Percentiles rank a stretch among this genome's conserved stretches.
Evolutionary conservation across 2,113 vertebrate species (phyloP).

Genomic region (Heterocephalus glaber): DNA sequence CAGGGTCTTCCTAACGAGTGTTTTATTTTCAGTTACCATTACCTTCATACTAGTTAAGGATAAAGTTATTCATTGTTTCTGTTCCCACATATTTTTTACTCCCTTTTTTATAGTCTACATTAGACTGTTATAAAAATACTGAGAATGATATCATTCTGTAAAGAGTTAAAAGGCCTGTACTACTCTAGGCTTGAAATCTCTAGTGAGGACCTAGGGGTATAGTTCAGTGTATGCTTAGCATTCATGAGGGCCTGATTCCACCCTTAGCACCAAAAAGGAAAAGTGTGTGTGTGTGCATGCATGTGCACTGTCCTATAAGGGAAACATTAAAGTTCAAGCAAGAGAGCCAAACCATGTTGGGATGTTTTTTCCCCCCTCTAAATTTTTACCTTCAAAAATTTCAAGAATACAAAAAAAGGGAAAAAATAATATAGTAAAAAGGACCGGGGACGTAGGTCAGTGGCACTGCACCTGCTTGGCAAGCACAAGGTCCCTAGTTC

Average conservation of each 20-base stretch:
- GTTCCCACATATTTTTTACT: neutral
- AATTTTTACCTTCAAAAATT: neutral
- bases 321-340: neutral
- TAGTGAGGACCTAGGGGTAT: neutral
- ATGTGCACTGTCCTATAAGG: neutral
- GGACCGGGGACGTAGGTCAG: too few relatives aligned
- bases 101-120: neutral
- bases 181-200: neutral
- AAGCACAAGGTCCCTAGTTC: too few relatives aligned
- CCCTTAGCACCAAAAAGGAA: neutral
- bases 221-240: neutral
- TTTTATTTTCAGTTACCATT: conserved; percentile 1
- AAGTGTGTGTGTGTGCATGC: neutral
- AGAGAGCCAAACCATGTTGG: neutral
- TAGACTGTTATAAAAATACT: neutral
- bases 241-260: neutral
- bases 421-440: neutral
- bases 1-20: neutral
- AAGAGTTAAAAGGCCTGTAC: neutral
- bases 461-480: too few relatives aligned
- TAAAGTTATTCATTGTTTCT: conserved; percentile 5
- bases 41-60: conserved; percentile 1
- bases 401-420: neutral
- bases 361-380: neutral
- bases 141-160: neutral